Conservation (phyloP, 1,140 invertebrate species). For the Drosophila gunungcola region DNA sequence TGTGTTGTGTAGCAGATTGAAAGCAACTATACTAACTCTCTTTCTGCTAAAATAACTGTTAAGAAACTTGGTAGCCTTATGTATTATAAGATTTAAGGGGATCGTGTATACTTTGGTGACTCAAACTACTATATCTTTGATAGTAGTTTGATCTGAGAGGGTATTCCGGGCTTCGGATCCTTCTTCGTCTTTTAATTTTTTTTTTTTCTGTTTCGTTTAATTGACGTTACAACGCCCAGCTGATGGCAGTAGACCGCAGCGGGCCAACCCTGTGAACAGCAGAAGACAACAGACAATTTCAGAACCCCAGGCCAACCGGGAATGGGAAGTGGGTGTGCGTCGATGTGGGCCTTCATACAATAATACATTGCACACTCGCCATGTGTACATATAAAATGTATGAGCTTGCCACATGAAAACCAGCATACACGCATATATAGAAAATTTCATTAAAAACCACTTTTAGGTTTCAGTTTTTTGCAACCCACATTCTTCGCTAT, state of each 20-base stretch:
- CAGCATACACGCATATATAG: conserved; percentile 28
- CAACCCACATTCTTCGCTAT: conserved; percentile 67
- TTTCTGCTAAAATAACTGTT: neutral
- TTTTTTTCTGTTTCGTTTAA: conserved; percentile 46
- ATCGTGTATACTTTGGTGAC: conserved; percentile 1
- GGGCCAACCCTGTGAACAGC: conserved; percentile 70
- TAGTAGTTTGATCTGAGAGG: neutral
- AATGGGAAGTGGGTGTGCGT: conserved; percentile 44
- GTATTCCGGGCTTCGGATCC: conserved; percentile 7
- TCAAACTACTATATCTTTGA: too few relatives aligned
- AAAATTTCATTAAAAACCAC: conserved; percentile 78
- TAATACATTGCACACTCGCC: conserved; percentile 30
- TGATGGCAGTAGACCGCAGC: conserved; percentile 73
- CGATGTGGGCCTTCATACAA: conserved; percentile 35
- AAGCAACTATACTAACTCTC: conserved; percentile 2
- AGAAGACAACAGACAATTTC: conserved; percentile 38
- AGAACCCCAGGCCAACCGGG: conserved; percentile 1
- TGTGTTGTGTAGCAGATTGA: neutral
- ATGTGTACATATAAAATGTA: neutral
- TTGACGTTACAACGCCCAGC: conserved; percentile 61
- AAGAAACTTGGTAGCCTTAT: neutral
- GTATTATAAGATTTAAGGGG: neutral
- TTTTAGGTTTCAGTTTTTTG: conserved; percentile 69
- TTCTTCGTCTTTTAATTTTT: conserved; percentile 1
- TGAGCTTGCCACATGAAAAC: conserved; percentile 15